phyloP scores from a whole-genome alignment of 2,797 vertebrate species.

The Lepus oiostolus region DNA sequence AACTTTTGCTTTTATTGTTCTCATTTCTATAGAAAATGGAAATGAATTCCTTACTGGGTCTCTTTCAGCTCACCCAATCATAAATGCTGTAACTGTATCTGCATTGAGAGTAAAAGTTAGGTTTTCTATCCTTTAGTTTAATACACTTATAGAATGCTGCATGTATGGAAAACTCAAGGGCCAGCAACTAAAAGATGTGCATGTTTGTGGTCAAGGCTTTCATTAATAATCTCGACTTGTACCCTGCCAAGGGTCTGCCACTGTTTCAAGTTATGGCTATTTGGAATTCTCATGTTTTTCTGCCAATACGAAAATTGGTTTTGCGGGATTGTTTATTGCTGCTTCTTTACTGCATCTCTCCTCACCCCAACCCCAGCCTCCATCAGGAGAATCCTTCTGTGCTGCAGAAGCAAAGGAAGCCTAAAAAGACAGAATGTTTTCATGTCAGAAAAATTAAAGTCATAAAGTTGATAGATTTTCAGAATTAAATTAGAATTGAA shows the following conservation, averaged over 20 bases:
- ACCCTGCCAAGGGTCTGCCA: constrained; percentile 62
- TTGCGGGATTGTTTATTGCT: constrained; percentile 80
- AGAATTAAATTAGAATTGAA: constrained; percentile 86
- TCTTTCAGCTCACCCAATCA: constrained; percentile 1
- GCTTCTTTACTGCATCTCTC: constrained; percentile 47
- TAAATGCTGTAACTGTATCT: not conserved
- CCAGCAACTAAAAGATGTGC: constrained; percentile 60
- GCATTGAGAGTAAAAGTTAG: not conserved
- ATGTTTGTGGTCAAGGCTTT: constrained; percentile 67
- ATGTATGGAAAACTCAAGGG: constrained; percentile 44
- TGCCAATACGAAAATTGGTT: constrained; percentile 83
- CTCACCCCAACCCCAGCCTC: not conserved
- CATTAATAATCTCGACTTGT: constrained; percentile 77
- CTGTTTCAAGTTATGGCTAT: constrained; percentile 75
- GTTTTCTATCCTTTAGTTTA: constrained; percentile 40
- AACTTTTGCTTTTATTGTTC: not conserved
- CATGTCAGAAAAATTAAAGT: constrained; percentile 85
- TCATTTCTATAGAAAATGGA: not conserved
- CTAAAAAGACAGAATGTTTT: constrained; percentile 81
- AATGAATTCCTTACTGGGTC: not conserved
- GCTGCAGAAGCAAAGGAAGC: constrained; percentile 68
- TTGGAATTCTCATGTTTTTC: constrained; percentile 75
- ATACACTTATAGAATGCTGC: not conserved
- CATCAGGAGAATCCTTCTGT: constrained; percentile 66
- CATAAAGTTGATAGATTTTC: constrained; percentile 83